Conservation (phyloP, 2,113 vertebrate genomes). For the Delphinus delphis region DNA sequence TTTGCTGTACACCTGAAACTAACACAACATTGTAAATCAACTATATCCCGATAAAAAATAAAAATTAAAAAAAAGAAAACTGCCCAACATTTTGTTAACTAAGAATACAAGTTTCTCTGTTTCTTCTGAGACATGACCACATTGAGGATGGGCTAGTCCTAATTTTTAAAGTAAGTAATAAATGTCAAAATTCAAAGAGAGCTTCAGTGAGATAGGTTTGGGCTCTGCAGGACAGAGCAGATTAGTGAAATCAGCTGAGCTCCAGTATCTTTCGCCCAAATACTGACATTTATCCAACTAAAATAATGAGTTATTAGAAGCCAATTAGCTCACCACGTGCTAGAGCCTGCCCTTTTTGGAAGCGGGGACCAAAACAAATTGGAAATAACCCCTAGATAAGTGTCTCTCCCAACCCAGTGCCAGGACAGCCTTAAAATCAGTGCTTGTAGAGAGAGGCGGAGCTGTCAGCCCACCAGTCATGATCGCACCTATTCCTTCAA, state of each 20-base stretch:
- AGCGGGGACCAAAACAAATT: background rate
- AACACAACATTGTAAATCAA: no score
- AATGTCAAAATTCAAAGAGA: background rate
- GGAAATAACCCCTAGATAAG: background rate
- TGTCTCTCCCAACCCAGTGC: background rate
- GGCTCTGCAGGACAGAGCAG: background rate
- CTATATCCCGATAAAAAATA: no score
- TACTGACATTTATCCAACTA: background rate
- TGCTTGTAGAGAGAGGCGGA: background rate
- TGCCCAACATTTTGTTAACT: background rate
- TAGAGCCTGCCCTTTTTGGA: background rate
- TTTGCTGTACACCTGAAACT: no score
- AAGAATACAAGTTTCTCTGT: background rate
- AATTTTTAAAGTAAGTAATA: background rate
- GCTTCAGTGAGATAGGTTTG: background rate
- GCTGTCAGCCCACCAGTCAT: no score
- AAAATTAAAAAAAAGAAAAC: background rate
- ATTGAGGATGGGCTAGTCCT: background rate
- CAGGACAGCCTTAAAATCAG: background rate
- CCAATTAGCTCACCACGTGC: background rate
- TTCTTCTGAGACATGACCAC: background rate
- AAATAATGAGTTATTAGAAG: background rate
- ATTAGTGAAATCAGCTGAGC: background rate
- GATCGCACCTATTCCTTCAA: rapidly evolving
- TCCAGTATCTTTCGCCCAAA: background rate